phyloP scores from a whole-genome alignment of 1,140 invertebrate species.

The Eubasilissa regina region DNA sequence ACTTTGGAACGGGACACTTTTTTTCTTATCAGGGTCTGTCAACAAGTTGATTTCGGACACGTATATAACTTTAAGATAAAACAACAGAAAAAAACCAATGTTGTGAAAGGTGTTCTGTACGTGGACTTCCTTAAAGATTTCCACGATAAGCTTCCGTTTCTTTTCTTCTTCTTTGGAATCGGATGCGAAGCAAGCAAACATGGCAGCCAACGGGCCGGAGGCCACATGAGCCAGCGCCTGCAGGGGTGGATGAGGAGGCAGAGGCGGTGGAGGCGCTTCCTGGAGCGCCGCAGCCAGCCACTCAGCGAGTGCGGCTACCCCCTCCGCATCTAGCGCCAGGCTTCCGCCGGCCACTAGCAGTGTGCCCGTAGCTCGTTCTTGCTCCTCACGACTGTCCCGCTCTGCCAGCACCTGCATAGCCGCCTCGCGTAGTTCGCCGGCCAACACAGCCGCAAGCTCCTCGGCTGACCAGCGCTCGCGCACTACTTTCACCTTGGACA shows the following conservation, averaged over 20 bases:
- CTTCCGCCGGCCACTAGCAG: slow-evolving; percentile 73
- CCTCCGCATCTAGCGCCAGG: slow-evolving; percentile 69
- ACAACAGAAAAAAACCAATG: slow-evolving; percentile 90
- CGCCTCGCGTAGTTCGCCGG: slow-evolving; percentile 76
- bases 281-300: slow-evolving; percentile 67
- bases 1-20: slow-evolving; percentile 84
- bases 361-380: slow-evolving; percentile 73
- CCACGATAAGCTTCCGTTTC: slow-evolving; percentile 81
- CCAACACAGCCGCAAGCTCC: slow-evolving; percentile 72
- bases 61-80: slow-evolving; percentile 69
- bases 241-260: slow-evolving; percentile 64
- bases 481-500: slow-evolving; percentile 76
- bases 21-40: slow-evolving; percentile 70
- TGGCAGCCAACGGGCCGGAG: slow-evolving; percentile 66
- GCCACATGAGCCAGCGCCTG: slow-evolving; percentile 64
- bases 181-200: slow-evolving; percentile 68
- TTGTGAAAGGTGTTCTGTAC: slow-evolving; percentile 77
- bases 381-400: slow-evolving; percentile 60
- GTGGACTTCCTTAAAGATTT: slow-evolving; percentile 83
- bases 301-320: slow-evolving; percentile 65
- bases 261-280: slow-evolving; percentile 65
- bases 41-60: slow-evolving; percentile 66
- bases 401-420: slow-evolving; percentile 76
- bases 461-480: slow-evolving; percentile 69
- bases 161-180: slow-evolving; percentile 85